A percentile compares a stretch with the other conserved stretches of the same genome.
Conservation (phyloP, 2,888 invertebrate species). For the Apoderus coryli region DNA sequence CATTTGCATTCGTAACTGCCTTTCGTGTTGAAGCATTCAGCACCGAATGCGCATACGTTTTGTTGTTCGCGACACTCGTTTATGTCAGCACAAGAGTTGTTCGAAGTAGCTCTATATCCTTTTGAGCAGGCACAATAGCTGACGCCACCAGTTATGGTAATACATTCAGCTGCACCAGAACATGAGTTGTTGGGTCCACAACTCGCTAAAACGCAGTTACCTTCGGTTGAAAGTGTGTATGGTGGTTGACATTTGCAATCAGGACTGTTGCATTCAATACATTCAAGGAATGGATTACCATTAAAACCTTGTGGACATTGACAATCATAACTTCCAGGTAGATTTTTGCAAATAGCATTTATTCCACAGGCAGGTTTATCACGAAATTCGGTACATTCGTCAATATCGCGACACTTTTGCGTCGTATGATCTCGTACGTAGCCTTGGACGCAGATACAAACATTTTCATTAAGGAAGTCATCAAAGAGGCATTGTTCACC, state of each 20-base stretch:
- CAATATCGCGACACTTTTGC: slow-evolving; percentile 68
- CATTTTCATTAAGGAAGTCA: slow-evolving; percentile 56
- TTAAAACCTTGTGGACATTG: slow-evolving; percentile 78
- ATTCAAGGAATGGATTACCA: slow-evolving; percentile 78
- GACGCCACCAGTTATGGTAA: slow-evolving; percentile 75
- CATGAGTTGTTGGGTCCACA: slow-evolving; percentile 71
- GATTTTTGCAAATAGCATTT: slow-evolving; percentile 81
- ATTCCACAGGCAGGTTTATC: slow-evolving; percentile 73
- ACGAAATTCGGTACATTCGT: slow-evolving; percentile 65
- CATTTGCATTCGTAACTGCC: slow-evolving; percentile 72
- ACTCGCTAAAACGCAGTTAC: slow-evolving; percentile 71
- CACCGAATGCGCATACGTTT: slow-evolving; percentile 71
- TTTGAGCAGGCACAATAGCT: slow-evolving; percentile 89
- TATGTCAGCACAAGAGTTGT: slow-evolving; percentile 74
- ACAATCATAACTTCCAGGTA: slow-evolving; percentile 87
- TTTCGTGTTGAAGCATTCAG: slow-evolving; percentile 66
- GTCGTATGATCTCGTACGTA: slow-evolving; percentile 62
- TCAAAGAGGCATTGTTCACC: slow-evolving; percentile 79
- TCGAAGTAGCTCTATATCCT: slow-evolving; percentile 60
- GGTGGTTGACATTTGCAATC: slow-evolving; percentile 81
- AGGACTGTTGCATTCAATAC: slow-evolving; percentile 62
- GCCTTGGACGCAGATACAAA: slow-evolving; percentile 81
- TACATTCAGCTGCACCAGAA: slow-evolving; percentile 77
- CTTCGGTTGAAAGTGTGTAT: slow-evolving; percentile 61
- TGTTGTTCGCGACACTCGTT: slow-evolving; percentile 69